These are phyloP conservation scores for Poecile atricapillus DNA, from an alignment of 2,113 vertebrate genomes.

Conservation along the genomic window DNA sequence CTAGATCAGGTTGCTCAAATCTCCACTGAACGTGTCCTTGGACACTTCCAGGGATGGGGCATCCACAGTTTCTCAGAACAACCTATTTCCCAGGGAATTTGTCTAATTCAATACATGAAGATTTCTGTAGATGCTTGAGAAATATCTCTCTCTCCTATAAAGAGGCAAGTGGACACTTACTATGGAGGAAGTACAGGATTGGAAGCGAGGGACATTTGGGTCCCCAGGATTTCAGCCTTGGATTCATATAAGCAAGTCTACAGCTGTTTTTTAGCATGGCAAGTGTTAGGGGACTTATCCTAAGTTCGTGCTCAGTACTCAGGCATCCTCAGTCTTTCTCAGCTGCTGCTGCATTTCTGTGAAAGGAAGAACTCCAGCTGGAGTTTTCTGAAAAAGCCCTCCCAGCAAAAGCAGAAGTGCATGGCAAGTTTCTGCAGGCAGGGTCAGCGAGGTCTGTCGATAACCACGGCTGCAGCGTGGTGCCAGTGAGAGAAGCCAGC, in stretches of 20 bases:
- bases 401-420: background rate
- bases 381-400: background rate
- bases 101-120: background rate
- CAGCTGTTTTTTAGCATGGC: background rate
- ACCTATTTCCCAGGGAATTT: background rate
- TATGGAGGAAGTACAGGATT: background rate
- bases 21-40: background rate
- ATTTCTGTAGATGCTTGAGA: background rate
- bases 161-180: background rate
- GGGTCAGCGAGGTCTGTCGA: fast-evolving
- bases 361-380: background rate
- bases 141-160: background rate
- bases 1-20: background rate
- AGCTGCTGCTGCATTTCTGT: background rate
- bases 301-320: background rate
- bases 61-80: background rate
- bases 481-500: background rate
- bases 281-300: background rate
- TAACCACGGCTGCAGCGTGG: background rate
- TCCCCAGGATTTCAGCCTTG: background rate
- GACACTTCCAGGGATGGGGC: too few relatives aligned
- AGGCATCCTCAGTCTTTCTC: background rate
- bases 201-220: background rate
- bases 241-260: background rate
- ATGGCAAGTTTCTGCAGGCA: background rate